Evolutionary conservation across 2,113 vertebrate species (phyloP).

Genomic region (Isichthys henryi): DNA sequence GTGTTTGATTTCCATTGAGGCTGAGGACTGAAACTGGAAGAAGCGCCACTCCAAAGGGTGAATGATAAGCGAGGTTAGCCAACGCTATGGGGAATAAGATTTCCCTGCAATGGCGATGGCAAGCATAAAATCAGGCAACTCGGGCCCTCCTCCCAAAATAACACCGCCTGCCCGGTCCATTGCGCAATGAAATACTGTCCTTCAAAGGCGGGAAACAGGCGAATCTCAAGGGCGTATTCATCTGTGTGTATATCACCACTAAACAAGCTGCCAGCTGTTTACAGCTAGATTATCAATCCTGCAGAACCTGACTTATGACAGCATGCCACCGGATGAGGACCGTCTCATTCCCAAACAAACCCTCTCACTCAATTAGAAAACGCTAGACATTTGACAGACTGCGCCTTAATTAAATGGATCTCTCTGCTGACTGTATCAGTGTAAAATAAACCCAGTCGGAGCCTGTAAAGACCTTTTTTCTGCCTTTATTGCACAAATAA

Average conservation of each 20-base stretch:
- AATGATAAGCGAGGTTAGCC: constrained; percentile 8
- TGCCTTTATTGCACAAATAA: constrained; percentile 30
- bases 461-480: constrained; percentile 42
- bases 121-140: background rate
- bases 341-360: background rate
- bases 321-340: background rate
- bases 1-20: constrained; percentile 4
- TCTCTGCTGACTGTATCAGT: constrained; percentile 38
- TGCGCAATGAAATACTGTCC: background rate
- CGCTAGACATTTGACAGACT: constrained; percentile 25
- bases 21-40: constrained; percentile 13
- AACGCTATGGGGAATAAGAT: background rate
- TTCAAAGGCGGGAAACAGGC: background rate
- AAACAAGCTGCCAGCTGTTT: background rate
- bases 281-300: background rate
- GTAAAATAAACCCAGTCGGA: constrained; percentile 32
- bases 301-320: background rate
- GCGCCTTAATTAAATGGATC: constrained; percentile 43
- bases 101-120: background rate
- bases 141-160: background rate
- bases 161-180: background rate
- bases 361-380: constrained; percentile 28
- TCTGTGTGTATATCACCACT: background rate
- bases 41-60: background rate
- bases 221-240: background rate